phyloP scores from a whole-genome alignment of 2,113 vertebrate species.

The Leptocoma aspasia region DNA sequence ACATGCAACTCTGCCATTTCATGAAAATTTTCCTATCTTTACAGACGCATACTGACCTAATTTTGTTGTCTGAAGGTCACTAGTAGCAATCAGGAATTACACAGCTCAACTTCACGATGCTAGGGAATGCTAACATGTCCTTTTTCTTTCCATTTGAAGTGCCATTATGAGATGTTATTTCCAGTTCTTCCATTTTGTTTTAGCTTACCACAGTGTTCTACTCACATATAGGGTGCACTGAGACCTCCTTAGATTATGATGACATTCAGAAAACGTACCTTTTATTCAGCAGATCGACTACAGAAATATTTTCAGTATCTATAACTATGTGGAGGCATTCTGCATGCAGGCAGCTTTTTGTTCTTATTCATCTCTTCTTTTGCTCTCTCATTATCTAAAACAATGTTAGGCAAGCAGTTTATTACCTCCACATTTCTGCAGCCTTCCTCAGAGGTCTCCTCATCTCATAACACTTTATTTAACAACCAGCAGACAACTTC shows the following conservation, averaged over 20 bases:
- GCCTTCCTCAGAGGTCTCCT: background rate
- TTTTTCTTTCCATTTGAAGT: background rate
- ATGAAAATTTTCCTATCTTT: background rate
- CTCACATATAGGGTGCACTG: background rate
- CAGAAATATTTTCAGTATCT: background rate
- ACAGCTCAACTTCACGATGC: background rate
- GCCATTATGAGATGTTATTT: background rate
- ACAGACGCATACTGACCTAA: background rate
- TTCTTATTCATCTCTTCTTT: background rate
- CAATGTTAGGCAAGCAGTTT: background rate
- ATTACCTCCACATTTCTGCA: background rate
- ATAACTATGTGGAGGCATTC: background rate
- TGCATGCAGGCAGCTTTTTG: background rate
- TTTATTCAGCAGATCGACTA: background rate
- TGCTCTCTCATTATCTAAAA: background rate
- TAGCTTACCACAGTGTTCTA: background rate
- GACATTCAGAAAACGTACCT: background rate
- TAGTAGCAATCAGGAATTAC: background rate
- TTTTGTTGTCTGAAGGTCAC: background rate
- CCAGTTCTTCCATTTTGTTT: background rate
- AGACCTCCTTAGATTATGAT: background rate
- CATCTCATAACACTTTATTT: background rate
- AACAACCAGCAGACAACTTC: background rate
- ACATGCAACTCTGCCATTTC: background rate
- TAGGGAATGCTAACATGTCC: background rate